phyloP scores from a whole-genome alignment of 1,140 invertebrate species.

The Acromyrmex echinatior region DNA sequence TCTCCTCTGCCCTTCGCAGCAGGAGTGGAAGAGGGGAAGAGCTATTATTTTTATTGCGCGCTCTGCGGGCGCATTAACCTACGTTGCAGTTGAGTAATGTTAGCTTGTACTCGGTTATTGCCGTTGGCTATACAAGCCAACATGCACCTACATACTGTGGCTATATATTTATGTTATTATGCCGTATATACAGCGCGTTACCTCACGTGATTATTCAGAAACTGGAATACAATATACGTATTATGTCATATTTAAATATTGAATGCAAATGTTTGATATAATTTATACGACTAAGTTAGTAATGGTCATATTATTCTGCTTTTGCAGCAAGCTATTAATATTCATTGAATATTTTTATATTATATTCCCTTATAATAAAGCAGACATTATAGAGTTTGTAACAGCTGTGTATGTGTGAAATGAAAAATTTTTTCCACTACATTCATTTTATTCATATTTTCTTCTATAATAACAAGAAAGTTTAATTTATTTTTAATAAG shows the following conservation, averaged over 20 bases:
- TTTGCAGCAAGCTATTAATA: background rate
- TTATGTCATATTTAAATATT: background rate
- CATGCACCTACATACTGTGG: background rate
- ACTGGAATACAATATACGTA: background rate
- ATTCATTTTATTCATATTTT: background rate
- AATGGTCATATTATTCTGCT: background rate
- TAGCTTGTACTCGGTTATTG: constrained; percentile 37
- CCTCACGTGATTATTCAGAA: constrained; percentile 3
- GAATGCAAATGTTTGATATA: background rate
- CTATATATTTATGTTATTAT: constrained; percentile 34
- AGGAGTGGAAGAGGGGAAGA: background rate
- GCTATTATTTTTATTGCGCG: constrained; percentile 54
- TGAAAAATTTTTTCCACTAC: background rate
- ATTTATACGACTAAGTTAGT: background rate
- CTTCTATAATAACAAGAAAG: background rate
- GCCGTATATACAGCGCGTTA: background rate
- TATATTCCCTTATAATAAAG: background rate
- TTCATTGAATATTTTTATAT: constrained; percentile 27
- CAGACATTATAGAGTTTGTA: background rate
- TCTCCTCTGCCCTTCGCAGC: background rate
- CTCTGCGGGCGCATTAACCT: constrained; percentile 30
- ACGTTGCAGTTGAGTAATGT: constrained; percentile 40
- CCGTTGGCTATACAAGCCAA: constrained; percentile 7
- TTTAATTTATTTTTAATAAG: constrained; percentile 3
- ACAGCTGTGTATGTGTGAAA: background rate